Evolutionary conservation across 2,113 vertebrate species (phyloP), one percentile per base, ranked within the genome.

Genomic region (Dipodomys stephensi): DNA sequence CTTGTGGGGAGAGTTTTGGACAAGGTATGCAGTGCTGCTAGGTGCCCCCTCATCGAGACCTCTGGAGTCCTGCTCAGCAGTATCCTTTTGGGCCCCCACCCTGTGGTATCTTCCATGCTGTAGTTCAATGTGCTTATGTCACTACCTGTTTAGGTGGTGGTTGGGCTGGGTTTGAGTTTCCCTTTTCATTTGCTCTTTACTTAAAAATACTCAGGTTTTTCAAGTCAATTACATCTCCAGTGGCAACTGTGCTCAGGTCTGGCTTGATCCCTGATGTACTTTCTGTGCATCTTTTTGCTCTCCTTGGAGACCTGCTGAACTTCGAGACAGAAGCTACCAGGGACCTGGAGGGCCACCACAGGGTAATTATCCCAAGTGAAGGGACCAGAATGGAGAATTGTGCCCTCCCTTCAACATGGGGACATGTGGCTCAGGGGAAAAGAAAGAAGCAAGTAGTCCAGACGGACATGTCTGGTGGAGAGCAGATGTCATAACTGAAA

Each of bases 21-120:
- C 6, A 2, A 8, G 7, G 1, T 1, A 6, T 5, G 5, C n/a
- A 16, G 20, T n/a, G 49, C 30, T 27, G 28, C 1, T 18, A 44
- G 57, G 77, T 49, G 9, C 12, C 53, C 53, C 15, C 12, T 13
- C 65, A 1, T n/a, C 8, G 2, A 35, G 87, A 27, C 1, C 23
- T 35, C n/a, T 25, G 49, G 1, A 25, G 73, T 46, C 28, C n/a
- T 85, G 74, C 7, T 39, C 44, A 10, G 23, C 30, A 6, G 8
- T 4, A 57, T 18, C 49, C 22, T 39, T 25, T 81, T 32, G 39
- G 53, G 44, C 30, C 13, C 68, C 2, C 23, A 6, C 18, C 4
- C 71, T 6, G 0, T 2, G 7, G 86, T 53, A 11, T 53, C 49
- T 53, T 53, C 53, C 53, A 57, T 57, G 53, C 53, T 57, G 53